Evolutionary conservation across 1,140 invertebrate species (phyloP).

Genomic region (Psix sp.): DNA sequence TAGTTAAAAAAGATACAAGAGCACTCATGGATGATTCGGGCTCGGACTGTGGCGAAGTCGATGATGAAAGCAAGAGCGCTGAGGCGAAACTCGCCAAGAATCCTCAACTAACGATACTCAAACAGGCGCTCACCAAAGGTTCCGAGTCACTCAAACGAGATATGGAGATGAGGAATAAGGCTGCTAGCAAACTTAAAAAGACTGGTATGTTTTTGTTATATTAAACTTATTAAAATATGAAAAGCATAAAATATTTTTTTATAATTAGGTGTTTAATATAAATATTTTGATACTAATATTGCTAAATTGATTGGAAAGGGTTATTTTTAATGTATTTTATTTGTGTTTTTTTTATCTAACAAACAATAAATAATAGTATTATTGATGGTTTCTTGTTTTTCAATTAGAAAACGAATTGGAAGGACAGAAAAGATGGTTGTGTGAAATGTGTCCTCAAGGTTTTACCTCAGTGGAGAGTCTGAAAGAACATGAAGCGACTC

Average conservation of each 20-base stretch:
- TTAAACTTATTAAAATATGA: too few relatives aligned
- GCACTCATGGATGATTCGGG: slow-evolving; percentile 66
- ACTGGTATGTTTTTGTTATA: slow-evolving; percentile 48
- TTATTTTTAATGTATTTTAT: too few relatives aligned
- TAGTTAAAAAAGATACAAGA: slow-evolving; percentile 57
- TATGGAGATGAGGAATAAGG: slow-evolving; percentile 62
- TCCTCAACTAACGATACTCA: slow-evolving; percentile 74
- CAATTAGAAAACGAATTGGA: slow-evolving; percentile 47
- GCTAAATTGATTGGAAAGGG: too few relatives aligned
- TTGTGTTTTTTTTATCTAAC: too few relatives aligned
- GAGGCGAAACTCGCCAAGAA: slow-evolving; percentile 75
- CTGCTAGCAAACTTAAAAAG: slow-evolving; percentile 65
- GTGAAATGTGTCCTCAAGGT: slow-evolving; percentile 70
- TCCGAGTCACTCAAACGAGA: slow-evolving; percentile 68
- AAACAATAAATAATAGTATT: too few relatives aligned
- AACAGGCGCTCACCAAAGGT: slow-evolving; percentile 72
- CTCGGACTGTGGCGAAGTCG: slow-evolving; percentile 67
- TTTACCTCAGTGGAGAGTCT: slow-evolving; percentile 68
- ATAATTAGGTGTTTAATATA: too few relatives aligned
- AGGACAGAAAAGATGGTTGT: slow-evolving; percentile 68
- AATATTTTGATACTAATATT: too few relatives aligned
- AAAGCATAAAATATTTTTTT: too few relatives aligned
- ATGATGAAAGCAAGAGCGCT: slow-evolving; percentile 70
- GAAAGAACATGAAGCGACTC: slow-evolving; percentile 69
- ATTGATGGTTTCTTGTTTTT: too few relatives aligned